phyloP scores from a whole-genome alignment of 2,888 invertebrate species.

The Laothoe populi region DNA sequence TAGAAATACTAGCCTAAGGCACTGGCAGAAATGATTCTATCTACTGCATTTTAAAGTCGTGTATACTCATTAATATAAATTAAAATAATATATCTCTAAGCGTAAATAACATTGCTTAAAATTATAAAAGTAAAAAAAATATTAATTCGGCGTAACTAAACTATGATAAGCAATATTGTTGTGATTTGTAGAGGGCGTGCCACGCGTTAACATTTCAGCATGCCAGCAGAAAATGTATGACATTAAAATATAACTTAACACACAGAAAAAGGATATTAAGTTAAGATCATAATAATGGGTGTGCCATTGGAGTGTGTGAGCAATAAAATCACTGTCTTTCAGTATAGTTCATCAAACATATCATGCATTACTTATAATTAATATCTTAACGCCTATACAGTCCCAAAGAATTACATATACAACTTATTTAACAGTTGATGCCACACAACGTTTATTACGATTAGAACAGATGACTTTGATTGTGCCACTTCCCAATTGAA shows the following conservation, averaged over 20 bases:
- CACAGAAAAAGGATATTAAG: slow-evolving; percentile 3
- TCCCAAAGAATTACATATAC: background rate
- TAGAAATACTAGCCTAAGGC: slow-evolving; percentile 77
- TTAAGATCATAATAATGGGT: background rate
- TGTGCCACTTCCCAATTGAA: background rate
- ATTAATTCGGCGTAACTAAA: slow-evolving; percentile 27
- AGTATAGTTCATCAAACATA: slow-evolving; percentile 16
- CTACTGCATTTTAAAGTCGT: slow-evolving; percentile 60
- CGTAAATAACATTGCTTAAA: slow-evolving; percentile 79
- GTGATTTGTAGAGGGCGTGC: background rate
- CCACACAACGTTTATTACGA: background rate
- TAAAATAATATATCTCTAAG: slow-evolving; percentile 71
- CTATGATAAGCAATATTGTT: slow-evolving; percentile 17
- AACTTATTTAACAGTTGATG: background rate
- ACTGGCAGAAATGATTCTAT: slow-evolving; percentile 79
- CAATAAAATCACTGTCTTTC: slow-evolving; percentile 17
- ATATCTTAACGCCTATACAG: slow-evolving; percentile 11
- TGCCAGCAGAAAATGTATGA: slow-evolving; percentile 3
- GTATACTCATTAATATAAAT: slow-evolving; percentile 43
- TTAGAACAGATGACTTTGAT: background rate
- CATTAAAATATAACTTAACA: background rate
- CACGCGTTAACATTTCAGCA: slow-evolving; percentile 5
- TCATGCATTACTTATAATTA: background rate
- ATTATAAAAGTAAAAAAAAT: slow-evolving; percentile 49
- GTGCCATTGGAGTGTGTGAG: slow-evolving; percentile 12